Conservation (phyloP, 2,113 vertebrate species). For the Datnioides undecimradiatus region DNA sequence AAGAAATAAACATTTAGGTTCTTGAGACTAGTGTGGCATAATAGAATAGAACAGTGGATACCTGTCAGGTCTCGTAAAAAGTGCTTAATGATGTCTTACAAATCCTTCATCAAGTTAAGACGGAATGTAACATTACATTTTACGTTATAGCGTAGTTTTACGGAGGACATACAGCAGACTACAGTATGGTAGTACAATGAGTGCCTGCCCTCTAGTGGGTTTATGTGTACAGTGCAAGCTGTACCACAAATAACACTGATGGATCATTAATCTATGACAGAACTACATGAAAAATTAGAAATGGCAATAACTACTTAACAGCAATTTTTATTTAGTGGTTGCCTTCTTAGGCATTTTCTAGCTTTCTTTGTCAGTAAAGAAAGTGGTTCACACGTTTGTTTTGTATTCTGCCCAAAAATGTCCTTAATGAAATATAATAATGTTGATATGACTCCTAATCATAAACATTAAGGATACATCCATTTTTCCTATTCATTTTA, state of each 20-base stretch:
- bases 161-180: background rate
- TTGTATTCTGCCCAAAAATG: background rate
- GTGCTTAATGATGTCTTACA: too few species aligned
- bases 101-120: too few species aligned
- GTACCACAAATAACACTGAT: background rate
- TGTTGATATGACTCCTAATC: background rate
- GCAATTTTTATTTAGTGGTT: background rate
- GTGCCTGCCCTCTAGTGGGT: conserved; percentile 29
- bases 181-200: background rate
- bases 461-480: background rate
- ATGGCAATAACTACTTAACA: background rate
- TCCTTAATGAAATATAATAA: background rate
- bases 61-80: too few species aligned
- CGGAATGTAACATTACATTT: too few species aligned
- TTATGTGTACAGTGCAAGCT: conserved; percentile 14
- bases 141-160: too few species aligned
- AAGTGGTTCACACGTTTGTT: too few species aligned
- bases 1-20: too few species aligned
- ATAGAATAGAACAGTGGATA: too few species aligned
- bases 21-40: too few species aligned
- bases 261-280: background rate
- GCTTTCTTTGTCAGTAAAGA: background rate
- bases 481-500: too few species aligned
- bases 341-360: background rate
- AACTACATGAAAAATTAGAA: background rate